Evolutionary conservation across 2,888 invertebrate species (phyloP).

Genomic region (Andrena haemorrhoa): DNA sequence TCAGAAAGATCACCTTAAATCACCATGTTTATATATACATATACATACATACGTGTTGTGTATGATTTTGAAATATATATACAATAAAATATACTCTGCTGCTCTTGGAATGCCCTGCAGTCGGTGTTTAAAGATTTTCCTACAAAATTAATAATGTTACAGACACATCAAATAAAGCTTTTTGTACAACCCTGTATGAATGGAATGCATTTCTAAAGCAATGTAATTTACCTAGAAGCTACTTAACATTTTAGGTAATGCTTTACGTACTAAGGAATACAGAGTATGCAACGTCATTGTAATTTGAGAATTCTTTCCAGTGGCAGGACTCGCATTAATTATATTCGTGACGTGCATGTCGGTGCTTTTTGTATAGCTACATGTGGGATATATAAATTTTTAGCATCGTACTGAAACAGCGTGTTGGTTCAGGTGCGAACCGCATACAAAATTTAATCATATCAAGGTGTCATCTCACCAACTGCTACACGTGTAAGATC

Average conservation of each 20-base stretch:
- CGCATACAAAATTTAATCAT: constrained; percentile 67
- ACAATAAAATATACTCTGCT: constrained; percentile 55
- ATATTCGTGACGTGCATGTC: constrained; percentile 67
- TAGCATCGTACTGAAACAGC: constrained; percentile 49
- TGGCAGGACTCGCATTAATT: constrained; percentile 51
- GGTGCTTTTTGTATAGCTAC: constrained; percentile 75
- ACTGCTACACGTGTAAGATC: constrained; percentile 35
- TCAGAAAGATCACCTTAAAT: constrained; percentile 37
- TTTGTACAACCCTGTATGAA: constrained; percentile 67
- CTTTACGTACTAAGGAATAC: constrained; percentile 57
- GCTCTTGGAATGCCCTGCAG: constrained; percentile 60
- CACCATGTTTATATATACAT: constrained; percentile 53
- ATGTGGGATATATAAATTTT: constrained; percentile 68
- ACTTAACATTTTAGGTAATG: constrained; percentile 56
- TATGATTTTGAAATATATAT: constrained; percentile 56
- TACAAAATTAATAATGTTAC: constrained; percentile 66
- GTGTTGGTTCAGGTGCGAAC: constrained; percentile 51
- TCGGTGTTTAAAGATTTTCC: constrained; percentile 61
- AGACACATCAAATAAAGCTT: constrained; percentile 63
- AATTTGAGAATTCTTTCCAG: constrained; percentile 55
- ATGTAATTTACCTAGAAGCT: constrained; percentile 48
- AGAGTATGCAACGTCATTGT: constrained; percentile 53
- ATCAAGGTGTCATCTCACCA: constrained; percentile 63
- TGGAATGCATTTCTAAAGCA: constrained; percentile 62
- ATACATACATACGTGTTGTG: constrained; percentile 46